Base-by-base conservation (phyloP, 2,113 vertebrate genomes). In the Chaetodon auriga region DNA sequence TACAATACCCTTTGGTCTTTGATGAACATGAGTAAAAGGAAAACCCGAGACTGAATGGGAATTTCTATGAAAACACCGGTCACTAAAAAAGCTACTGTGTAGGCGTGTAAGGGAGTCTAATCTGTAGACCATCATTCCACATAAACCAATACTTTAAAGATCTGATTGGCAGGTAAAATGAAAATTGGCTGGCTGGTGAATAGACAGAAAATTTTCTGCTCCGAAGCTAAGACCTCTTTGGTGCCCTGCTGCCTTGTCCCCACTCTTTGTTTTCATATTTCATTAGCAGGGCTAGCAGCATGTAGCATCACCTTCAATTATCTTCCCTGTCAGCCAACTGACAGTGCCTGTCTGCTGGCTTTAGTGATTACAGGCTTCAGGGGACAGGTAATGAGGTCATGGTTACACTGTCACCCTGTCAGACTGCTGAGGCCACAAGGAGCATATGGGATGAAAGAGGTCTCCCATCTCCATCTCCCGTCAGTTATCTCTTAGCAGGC, bases 341-440 rank as follows among this genome's bases (percentile, higher is more conserved):
- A 48, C 86, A 46, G 73, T 18, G 66, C 55, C 78, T 91, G 89
- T 92, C 92, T 92, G 83, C 87, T 91, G 84, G 77, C 84, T 85
- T 89, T 90, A 90, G 90, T 92, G 90, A 90, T 93, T 91, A 89
- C 90, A 90, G 88, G 88, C 87, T 93, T 91, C 88, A 92, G 81
- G 89, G 89, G 81, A 86, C 90, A 93, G 93, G 88, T 93, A 90
- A 93, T 93, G 90, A 90, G 93, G 93, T 92, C 92, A 91, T 63
- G 87, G 86, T 91, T 82, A 81, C 57, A 68, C 85, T 57, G 88
- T 83, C 90, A 75, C 79, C 64, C 73, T 70, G 77, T 86, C 85
- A 85, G 68, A 74, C 88, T 75, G 83, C 89, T 74, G 74, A 70
- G 90, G 86, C 85, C 90, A 88, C 82, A 23, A 73, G 78, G 81